Conservation (phyloP, 1,140 invertebrate genomes). For the Drosophila rufa region DNA sequence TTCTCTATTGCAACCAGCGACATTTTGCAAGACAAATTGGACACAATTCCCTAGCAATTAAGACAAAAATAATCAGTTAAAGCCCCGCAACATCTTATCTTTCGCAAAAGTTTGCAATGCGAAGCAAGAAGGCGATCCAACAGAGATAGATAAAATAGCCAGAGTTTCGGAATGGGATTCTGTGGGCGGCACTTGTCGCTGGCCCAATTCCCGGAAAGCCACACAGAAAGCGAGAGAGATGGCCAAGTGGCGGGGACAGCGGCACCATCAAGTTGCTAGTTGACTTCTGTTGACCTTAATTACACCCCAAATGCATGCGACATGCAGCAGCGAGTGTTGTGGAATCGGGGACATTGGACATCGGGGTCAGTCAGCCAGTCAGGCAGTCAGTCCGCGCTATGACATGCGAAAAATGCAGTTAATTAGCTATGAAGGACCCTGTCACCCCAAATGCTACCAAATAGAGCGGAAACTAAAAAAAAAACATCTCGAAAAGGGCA, state of each 20-base stretch:
- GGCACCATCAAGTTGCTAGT: slow-evolving; percentile 67
- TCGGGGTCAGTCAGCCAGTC: slow-evolving; percentile 37
- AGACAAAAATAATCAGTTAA: slow-evolving; percentile 27
- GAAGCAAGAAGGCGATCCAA: slow-evolving; percentile 3
- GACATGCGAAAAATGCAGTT: slow-evolving; percentile 76
- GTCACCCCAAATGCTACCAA: slow-evolving; percentile 25
- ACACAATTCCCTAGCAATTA: slow-evolving; percentile 24
- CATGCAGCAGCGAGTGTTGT: slow-evolving; percentile 42
- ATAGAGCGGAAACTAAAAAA: slow-evolving; percentile 44
- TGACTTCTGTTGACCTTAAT: slow-evolving; percentile 75
- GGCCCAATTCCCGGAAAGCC: slow-evolving; percentile 46
- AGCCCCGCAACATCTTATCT: slow-evolving; percentile 13
- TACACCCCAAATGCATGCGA: slow-evolving; percentile 73
- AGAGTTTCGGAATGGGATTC: slow-evolving; percentile 19
- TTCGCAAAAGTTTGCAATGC: slow-evolving; percentile 3
- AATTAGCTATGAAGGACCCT: slow-evolving; percentile 74
- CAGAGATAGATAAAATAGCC: slow-evolving; percentile 7
- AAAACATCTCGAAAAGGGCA: slow-evolving; percentile 5
- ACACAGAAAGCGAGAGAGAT: slow-evolving; percentile 16
- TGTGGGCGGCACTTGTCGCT: slow-evolving; percentile 32
- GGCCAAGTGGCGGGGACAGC: slow-evolving; percentile 24
- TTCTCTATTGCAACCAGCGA: not conserved
- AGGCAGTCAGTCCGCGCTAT: slow-evolving; percentile 37
- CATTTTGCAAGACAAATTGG: slow-evolving; percentile 20
- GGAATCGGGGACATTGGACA: slow-evolving; percentile 38